Conservation (phyloP, 2,888 invertebrate genomes). For the Lochmaea capreae region DNA sequence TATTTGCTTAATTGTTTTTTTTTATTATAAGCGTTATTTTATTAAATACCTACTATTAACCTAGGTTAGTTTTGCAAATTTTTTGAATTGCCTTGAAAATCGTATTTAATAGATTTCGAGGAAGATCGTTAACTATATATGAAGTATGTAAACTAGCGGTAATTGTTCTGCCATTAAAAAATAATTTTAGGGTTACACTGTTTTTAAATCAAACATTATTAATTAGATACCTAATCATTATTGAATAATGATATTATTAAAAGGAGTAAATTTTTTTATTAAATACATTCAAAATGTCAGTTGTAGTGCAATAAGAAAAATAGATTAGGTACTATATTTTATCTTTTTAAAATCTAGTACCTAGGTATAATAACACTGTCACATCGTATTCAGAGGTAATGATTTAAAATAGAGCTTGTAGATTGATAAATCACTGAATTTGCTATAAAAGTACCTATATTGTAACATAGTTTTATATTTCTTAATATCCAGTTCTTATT, state of each 20-base stretch:
- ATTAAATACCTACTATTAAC: background rate
- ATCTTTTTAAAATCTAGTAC: too few relatives aligned
- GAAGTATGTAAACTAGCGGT: background rate
- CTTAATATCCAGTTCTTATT: background rate
- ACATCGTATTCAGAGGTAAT: too few relatives aligned
- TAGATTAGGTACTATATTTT: too few relatives aligned
- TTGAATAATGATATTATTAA: background rate
- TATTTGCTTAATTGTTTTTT: background rate
- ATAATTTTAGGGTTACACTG: background rate
- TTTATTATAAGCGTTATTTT: background rate
- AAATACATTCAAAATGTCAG: background rate
- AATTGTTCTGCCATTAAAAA: background rate
- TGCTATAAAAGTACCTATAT: too few relatives aligned
- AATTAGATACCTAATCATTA: background rate
- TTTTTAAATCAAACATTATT: background rate
- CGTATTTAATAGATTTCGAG: constrained; percentile 5
- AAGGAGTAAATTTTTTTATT: background rate
- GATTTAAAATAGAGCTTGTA: too few relatives aligned
- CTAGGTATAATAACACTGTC: too few relatives aligned
- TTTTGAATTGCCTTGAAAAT: constrained; percentile 16
- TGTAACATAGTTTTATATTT: too few relatives aligned
- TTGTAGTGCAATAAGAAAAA: too few relatives aligned
- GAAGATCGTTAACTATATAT: constrained; percentile 9
- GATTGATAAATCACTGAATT: too few relatives aligned
- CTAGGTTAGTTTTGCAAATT: background rate